Conservation (phyloP, 1,140 invertebrate species). For the Papilio dardanus region DNA sequence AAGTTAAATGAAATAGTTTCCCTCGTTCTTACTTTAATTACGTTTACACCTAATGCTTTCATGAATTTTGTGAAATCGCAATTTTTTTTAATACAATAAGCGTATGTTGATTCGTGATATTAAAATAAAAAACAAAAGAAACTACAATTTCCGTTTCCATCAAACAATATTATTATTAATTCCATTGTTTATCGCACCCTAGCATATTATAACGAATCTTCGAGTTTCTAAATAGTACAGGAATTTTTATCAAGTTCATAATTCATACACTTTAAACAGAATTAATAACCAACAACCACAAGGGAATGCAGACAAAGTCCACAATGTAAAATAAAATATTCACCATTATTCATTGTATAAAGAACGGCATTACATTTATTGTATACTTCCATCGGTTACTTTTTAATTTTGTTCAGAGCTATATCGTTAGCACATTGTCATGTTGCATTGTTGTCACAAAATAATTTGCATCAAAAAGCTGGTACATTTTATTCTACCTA, state of each 20-base stretch:
- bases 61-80: not conserved
- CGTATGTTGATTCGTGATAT: not conserved
- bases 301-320: not conserved
- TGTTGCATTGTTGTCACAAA: conserved; percentile 23
- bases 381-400: conserved; percentile 12
- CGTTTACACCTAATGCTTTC: not conserved
- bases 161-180: not conserved
- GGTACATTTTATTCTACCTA: conserved; percentile 19
- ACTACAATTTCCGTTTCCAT: not conserved
- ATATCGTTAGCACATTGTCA: conserved; percentile 23
- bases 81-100: not conserved
- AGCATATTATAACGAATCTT: not conserved
- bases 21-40: not conserved
- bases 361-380: conserved; percentile 11
- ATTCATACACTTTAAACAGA: not conserved
- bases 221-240: not conserved
- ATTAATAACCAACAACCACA: conserved; percentile 9
- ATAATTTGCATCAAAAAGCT: conserved; percentile 23
- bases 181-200: not conserved
- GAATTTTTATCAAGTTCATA: not conserved
- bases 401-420: conserved; percentile 20
- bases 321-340: conserved; percentile 1
- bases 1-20: conserved; percentile 8
- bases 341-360: conserved; percentile 4
- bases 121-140: not conserved